A percentile compares a stretch with the other conserved stretches of the same genome.
Evolutionary conservation across 2,888 invertebrate genomes (phyloP).

Genomic region (Chromoteleia sp.): DNA sequence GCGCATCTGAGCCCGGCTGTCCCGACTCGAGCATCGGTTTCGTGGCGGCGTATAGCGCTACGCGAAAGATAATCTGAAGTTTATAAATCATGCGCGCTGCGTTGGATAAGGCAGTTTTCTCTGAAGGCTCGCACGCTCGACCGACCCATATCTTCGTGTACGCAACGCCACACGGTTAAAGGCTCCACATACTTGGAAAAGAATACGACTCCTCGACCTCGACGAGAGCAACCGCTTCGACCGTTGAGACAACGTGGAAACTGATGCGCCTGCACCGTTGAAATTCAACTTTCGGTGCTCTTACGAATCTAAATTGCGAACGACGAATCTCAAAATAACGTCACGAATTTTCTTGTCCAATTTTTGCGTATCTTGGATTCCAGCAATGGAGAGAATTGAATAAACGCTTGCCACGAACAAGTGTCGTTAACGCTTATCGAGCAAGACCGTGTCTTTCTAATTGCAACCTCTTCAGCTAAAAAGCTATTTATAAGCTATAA

Average conservation of each 20-base stretch:
- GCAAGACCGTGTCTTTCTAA: constrained; percentile 83
- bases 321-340: too few species aligned
- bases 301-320: too few species aligned
- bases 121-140: constrained; percentile 58
- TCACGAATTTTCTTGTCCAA: too few species aligned
- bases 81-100: constrained; percentile 74
- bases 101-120: constrained; percentile 71
- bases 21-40: constrained; percentile 61
- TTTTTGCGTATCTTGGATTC: too few species aligned
- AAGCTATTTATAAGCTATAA: too few species aligned
- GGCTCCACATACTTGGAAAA: constrained; percentile 63
- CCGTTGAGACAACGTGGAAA: constrained; percentile 15
- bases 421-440: constrained; percentile 93
- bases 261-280: constrained; percentile 6
- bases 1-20: constrained; percentile 51
- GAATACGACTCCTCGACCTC: constrained; percentile 62
- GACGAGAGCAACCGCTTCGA: constrained; percentile 44
- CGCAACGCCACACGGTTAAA: constrained; percentile 49
- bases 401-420: constrained; percentile 95
- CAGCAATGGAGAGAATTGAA: constrained; percentile 90
- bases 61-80: constrained; percentile 73
- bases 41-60: constrained; percentile 65
- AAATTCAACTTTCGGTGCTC: not conserved
- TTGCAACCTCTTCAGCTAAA: too few species aligned
- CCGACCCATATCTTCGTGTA: constrained; percentile 60